Evolutionary conservation across 2,888 invertebrate species (phyloP), one percentile per base, ranked within the genome.

Genomic region (Teleogryllus oceanicus): DNA sequence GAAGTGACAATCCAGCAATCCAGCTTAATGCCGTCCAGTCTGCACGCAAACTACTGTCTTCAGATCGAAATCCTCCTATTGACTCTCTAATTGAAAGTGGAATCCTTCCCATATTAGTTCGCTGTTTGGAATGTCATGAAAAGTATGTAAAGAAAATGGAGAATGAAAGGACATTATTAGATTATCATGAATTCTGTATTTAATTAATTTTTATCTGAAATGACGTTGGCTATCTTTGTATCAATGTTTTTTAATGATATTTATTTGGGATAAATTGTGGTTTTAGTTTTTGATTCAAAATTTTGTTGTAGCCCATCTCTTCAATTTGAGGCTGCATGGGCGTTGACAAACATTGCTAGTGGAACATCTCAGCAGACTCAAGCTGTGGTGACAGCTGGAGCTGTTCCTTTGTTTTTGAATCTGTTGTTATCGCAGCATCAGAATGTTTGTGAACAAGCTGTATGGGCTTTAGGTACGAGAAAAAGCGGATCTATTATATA

Each of bases 401-500:
- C 99, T 76, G 98, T 99, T 80, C 98, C 99, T 80, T 91, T 95
- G 81, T 99, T 99, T 89, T 90, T 99, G 80, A 93, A 95, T 86
- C 91, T 99, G 83, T 90, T 99, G 80, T 91, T 93, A 87, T 99
- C 99, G 62, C 94, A 94, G 74, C 97, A 97, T 87, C 96, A 97
- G 86, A 98, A 97, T 88, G 99, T 99, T 11, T 98, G 98, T 86
- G 99, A 99, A 88, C 99, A 99, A 88, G 98, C 99, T 12, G 99
- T 99, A 11, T 99, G 99, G 99, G 99, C 99, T 18, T 90, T 99
- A 85, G 96, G 96, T 86, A 91, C 89, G 86, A 20, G 12, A 51
- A 37, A 37, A 37, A 1, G 37, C 37, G 1, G 21, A 1, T 21
- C 1, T 16, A 37, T 8, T 49, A 11, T 11, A 0, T 21, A 16